These are phyloP conservation scores for Heliconius aoede DNA, from an alignment of 2,888 invertebrate species.

Conservation along the genomic window DNA sequence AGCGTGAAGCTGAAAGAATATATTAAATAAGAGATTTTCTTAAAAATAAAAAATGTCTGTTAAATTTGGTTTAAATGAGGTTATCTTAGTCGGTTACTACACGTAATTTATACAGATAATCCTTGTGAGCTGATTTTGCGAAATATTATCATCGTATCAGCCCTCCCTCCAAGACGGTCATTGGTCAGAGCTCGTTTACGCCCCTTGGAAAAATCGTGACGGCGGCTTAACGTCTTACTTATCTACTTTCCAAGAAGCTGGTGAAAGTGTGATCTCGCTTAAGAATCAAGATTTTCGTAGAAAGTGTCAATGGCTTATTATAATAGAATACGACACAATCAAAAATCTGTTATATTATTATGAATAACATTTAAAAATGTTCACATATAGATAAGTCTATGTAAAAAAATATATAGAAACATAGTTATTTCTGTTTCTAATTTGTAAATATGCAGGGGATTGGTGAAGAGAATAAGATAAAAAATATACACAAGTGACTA, in stretches of 20 bases:
- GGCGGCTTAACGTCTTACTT: slow-evolving; percentile 43
- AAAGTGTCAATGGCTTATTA: not conserved
- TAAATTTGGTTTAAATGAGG: not conserved
- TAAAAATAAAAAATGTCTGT: not conserved
- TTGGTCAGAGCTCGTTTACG: slow-evolving; percentile 75
- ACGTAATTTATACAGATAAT: slow-evolving; percentile 34
- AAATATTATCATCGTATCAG: slow-evolving; percentile 59
- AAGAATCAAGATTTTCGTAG: not conserved
- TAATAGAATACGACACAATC: not conserved
- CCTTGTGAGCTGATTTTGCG: slow-evolving; percentile 42
- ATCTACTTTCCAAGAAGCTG: slow-evolving; percentile 21
- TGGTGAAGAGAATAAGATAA: too few species aligned
- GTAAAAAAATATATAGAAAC: too few species aligned
- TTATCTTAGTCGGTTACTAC: not conserved
- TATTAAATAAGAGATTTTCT: too few species aligned
- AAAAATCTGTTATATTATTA: not conserved
- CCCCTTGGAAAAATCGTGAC: slow-evolving; percentile 59
- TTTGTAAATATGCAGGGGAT: not conserved
- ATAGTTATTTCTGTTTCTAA: too few species aligned
- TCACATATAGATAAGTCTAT: too few species aligned
- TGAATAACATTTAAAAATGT: not conserved
- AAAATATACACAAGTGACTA: too few species aligned
- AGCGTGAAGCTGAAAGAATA: too few species aligned
- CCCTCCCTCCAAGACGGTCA: slow-evolving; percentile 69
- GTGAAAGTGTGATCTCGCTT: not conserved